phyloP scores from a whole-genome alignment of 2,797 vertebrate genomes.

The Tiaroga cobitis region DNA sequence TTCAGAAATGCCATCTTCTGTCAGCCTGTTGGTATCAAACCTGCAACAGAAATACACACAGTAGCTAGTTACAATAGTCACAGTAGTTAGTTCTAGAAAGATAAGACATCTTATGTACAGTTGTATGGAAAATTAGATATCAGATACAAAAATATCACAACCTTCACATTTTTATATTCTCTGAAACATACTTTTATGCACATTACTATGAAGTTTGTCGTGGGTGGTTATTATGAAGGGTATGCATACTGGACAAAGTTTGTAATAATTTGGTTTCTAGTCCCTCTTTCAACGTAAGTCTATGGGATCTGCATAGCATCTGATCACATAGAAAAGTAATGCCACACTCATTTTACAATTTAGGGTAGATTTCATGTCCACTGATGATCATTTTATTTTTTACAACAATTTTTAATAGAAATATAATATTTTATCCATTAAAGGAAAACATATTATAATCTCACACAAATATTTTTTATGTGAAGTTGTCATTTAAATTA shows the following conservation, averaged over 20 bases:
- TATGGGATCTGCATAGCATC: neutral
- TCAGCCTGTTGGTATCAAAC: constrained; percentile 12
- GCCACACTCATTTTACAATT: neutral
- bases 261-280: neutral
- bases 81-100: neutral
- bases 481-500: neutral
- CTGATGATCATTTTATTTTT: no score
- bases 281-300: neutral
- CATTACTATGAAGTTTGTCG: neutral
- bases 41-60: constrained; percentile 41
- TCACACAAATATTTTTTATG: neutral
- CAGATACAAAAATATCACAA: neutral
- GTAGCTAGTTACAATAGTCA: neutral
- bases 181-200: neutral
- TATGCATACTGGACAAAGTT: neutral
- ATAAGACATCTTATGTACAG: neutral
- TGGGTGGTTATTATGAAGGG: neutral
- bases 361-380: neutral
- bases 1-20: constrained; percentile 52
- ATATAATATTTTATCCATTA: neutral
- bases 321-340: neutral
- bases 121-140: neutral
- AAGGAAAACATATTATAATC: neutral
- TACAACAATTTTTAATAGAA: neutral
- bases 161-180: neutral